Conservation (phyloP, 2,888 invertebrate genomes). For the Ecliptopera silaceata region DNA sequence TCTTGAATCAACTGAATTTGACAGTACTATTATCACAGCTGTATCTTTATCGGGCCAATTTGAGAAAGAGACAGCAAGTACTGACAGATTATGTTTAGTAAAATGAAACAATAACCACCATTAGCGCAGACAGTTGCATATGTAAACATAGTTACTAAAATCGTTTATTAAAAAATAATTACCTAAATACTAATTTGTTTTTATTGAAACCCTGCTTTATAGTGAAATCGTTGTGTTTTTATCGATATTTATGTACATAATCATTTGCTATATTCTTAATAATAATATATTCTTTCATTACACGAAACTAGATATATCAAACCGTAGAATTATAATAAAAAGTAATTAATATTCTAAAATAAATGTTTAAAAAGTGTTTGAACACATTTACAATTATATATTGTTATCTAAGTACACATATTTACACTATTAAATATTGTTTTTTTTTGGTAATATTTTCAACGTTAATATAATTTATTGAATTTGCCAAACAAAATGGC, state of each 20-base stretch:
- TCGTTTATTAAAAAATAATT: constrained; percentile 3
- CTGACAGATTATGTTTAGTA: no score
- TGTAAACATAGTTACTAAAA: not conserved
- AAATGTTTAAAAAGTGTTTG: not conserved
- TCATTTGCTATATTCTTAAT: not conserved
- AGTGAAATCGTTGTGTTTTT: not conserved
- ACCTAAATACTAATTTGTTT: not conserved
- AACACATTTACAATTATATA: constrained; percentile 5
- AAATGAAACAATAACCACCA: no score
- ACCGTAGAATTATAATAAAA: not conserved
- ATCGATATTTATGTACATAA: not conserved
- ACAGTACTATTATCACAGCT: no score
- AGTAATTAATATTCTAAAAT: not conserved
- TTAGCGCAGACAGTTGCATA: not conserved
- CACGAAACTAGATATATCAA: not conserved
- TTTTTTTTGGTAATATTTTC: constrained; percentile 11
- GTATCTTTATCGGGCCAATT: no score
- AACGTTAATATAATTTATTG: not conserved
- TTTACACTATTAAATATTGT: not conserved
- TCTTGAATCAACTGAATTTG: no score
- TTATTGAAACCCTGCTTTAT: not conserved
- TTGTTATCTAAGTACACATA: not conserved
- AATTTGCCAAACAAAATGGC: no score
- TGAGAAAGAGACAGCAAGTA: no score
- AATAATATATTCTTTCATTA: not conserved